Conservation (phyloP, 2,888 invertebrate species). For the Aporophyla lueneburgensis region DNA sequence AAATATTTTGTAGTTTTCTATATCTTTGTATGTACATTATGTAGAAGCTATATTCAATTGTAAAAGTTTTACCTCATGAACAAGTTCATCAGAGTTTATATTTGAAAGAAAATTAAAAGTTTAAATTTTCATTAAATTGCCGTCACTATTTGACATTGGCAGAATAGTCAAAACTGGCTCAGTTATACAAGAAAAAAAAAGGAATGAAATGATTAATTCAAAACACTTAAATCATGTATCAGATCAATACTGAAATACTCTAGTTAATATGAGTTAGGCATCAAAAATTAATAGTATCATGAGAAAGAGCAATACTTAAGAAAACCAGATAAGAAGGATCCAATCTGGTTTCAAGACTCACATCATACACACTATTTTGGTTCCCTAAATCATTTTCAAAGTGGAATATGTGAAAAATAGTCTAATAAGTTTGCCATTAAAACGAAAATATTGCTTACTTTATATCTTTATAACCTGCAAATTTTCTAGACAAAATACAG, state of each 20-base stretch:
- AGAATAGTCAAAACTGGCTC: no score
- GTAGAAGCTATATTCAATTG: not conserved
- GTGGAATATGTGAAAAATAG: not conserved
- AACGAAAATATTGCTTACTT: not conserved
- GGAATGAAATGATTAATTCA: not conserved
- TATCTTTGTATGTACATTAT: not conserved
- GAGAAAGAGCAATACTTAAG: not conserved
- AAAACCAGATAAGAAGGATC: not conserved
- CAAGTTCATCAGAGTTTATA: not conserved
- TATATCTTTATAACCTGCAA: constrained; percentile 1
- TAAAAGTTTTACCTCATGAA: not conserved
- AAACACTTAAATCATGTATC: not conserved
- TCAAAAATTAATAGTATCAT: not conserved
- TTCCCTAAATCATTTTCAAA: not conserved
- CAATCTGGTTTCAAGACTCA: no score
- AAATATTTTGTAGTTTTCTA: not conserved
- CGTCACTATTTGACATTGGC: no score
- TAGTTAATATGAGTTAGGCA: not conserved
- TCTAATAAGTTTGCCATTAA: not conserved
- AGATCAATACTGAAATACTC: not conserved
- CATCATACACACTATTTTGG: no score
- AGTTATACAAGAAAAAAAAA: no score
- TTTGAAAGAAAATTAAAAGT: no score
- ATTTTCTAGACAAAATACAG: constrained; percentile 38
- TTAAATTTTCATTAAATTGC: no score